Conservation (phyloP, 2,888 invertebrate species). For the Epirrhoe tristata region DNA sequence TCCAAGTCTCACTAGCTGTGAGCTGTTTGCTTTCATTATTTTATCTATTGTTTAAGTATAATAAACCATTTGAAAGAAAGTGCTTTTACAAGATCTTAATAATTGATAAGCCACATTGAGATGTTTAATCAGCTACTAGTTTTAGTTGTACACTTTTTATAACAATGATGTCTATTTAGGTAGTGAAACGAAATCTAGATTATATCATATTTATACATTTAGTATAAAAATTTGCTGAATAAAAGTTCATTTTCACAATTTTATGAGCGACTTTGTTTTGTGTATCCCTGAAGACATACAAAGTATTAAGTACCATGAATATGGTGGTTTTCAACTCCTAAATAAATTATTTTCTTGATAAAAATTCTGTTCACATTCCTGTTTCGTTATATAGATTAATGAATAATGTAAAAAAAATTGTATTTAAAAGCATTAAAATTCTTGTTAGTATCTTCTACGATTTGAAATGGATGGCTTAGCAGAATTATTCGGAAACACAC, state of each 20-base stretch:
- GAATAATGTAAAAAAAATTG: not conserved
- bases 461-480: not conserved
- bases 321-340: not conserved
- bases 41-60: slow-evolving; percentile 84
- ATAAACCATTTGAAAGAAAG: slow-evolving; percentile 81
- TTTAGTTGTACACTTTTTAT: slow-evolving; percentile 86
- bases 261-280: slow-evolving; percentile 63
- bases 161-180: slow-evolving; percentile 85
- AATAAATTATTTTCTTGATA: not conserved
- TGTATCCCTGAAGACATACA: not conserved
- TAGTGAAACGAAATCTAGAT: slow-evolving; percentile 85
- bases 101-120: slow-evolving; percentile 84
- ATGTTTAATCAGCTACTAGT: slow-evolving; percentile 85
- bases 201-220: slow-evolving; percentile 86
- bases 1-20: slow-evolving; percentile 76
- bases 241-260: slow-evolving; percentile 86
- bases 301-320: no score
- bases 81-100: slow-evolving; percentile 85
- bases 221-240: slow-evolving; percentile 85
- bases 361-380: not conserved
- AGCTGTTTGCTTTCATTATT: slow-evolving; percentile 82
- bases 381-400: not conserved
- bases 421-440: not conserved
- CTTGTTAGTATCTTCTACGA: not conserved
- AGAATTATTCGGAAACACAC: not conserved